Base-by-base conservation (phyloP, 2,888 invertebrate species). In the Ormyrus pomaceus region DNA sequence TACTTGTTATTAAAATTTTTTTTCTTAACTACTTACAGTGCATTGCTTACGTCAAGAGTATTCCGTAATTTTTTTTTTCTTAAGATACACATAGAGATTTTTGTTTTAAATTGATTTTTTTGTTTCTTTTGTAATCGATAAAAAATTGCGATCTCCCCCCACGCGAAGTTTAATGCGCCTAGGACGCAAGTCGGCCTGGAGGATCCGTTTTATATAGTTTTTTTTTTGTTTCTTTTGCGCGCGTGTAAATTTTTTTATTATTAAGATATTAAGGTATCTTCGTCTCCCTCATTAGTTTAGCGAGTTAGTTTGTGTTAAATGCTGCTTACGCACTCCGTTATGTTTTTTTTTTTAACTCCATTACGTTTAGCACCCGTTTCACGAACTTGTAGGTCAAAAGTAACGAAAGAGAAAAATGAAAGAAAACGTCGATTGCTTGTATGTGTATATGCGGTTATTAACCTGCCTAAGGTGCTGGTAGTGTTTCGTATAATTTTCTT, bases 21-120 rank as follows among this genome's bases (percentile, higher is more conserved):
- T 68, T 79, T 58, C 19, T 79, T 65, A 79, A 66, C 71, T 78
- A 79, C 74, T 76, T 77, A 77, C 71, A 77, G 73, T 79, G 82
- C 79, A 82, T 82, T 82, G 77, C 79, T 79, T 82, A 82, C 74
- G 79, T 77, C 66, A 55, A 82, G 79, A 74, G 77, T 71, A 79
- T 74, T 74, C 56, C 45, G 58, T 75, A 61, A 62, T 70, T 82
- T 72, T 70, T 66, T n/a, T 59, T 65, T 58, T 19, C 55, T 70
- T 55, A 79, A 70, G 69, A 73, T 82, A 82, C 79, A 82, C 82
- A 79, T 66, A 73, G 76, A 82, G 72, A 77, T 73, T 77, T 69
- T 62, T 66, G 9, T 75, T 56, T 69, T 65, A 65, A 68, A 59
- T 66, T 56, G 11, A 68, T 69, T 74, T 62, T 74, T 77, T 74